Evolutionary conservation across 2,113 vertebrate genomes (phyloP), one percentile per base, ranked within the genome.

Genomic region (Ia io): DNA sequence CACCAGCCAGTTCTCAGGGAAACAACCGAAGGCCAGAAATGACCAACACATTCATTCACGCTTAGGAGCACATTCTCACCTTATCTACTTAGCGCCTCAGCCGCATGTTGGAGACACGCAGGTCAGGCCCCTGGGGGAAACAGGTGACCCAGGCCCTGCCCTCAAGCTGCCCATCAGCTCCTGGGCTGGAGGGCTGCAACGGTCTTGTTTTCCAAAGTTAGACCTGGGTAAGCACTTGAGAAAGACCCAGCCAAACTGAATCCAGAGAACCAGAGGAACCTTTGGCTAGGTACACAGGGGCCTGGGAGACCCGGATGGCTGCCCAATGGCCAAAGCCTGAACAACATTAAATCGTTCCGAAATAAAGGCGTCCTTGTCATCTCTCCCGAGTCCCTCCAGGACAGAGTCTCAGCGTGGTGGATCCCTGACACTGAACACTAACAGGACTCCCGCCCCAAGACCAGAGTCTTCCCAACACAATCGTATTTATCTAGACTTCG

Each of bases 21-120:
- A n/a, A 70, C 42, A 13, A 30, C 0, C n/a, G 10, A 4, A 14
- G 56, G 73, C 56, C 16, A 0, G 35, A 10, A 22, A 25, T 0
- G 32, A 22, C 1, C 0, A 6, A 3, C 18, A 3, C 8, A 23
- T 6, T 8, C 40, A 1, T 32, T 0, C 0, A 0, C 1, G 42
- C 0, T 71, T 30, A 2, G 1, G 9, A 0, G 25, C 35, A 16
- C 9, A 0, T 0, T 0, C 11, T 63, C 51, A 10, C 84, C 61
- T 22, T 10, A 2, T 0, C 4, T 1, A 5, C 65, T 20, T 0
- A 3, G 23, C n/a, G 20, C 10, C 67, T 70, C 78, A 13, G 22
- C 2, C 51, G 2, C 53, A 56, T 8, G 53, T 13, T n/a, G 30
- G 30, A 93, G 37, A 32, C 25, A 5, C 28, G 3, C 4, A 1